These are phyloP conservation scores for Thumatha senex DNA, from an alignment of 2,888 invertebrate species.

Conservation along the genomic window DNA sequence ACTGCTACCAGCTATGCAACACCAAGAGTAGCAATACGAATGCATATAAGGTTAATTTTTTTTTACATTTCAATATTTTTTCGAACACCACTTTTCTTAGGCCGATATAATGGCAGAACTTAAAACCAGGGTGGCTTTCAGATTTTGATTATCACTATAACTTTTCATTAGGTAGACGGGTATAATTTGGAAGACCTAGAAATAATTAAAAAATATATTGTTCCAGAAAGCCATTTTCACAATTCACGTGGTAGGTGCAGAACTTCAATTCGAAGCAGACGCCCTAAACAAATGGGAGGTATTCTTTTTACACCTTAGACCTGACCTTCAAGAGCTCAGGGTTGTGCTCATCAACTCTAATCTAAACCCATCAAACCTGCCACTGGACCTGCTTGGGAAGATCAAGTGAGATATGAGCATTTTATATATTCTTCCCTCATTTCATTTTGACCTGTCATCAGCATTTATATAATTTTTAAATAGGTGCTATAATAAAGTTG, in stretches of 20 bases:
- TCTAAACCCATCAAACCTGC: constrained; percentile 82
- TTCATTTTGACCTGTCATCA: too few species aligned
- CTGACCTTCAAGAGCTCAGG: constrained; percentile 78
- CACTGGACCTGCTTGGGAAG: constrained; percentile 81
- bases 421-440: too few species aligned
- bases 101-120: too few species aligned
- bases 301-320: constrained; percentile 86
- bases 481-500: not conserved
- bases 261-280: constrained; percentile 88
- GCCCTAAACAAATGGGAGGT: constrained; percentile 88
- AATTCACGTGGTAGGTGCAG: constrained; percentile 86
- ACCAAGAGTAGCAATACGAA: constrained; percentile 43
- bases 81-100: too few species aligned
- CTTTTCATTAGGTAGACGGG: too few species aligned
- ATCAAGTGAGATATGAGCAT: constrained; percentile 65
- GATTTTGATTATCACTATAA: too few species aligned
- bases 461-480: too few species aligned
- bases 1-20: constrained; percentile 73
- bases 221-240: constrained; percentile 57
- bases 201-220: too few species aligned
- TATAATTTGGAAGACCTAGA: too few species aligned
- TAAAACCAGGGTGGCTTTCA: too few species aligned
- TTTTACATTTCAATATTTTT: too few species aligned
- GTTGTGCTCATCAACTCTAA: constrained; percentile 87
- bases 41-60: constrained; percentile 62